These are phyloP conservation scores for Chiroxiphia lanceolata DNA, from an alignment of 2,797 vertebrate species.

Conservation along the genomic window DNA sequence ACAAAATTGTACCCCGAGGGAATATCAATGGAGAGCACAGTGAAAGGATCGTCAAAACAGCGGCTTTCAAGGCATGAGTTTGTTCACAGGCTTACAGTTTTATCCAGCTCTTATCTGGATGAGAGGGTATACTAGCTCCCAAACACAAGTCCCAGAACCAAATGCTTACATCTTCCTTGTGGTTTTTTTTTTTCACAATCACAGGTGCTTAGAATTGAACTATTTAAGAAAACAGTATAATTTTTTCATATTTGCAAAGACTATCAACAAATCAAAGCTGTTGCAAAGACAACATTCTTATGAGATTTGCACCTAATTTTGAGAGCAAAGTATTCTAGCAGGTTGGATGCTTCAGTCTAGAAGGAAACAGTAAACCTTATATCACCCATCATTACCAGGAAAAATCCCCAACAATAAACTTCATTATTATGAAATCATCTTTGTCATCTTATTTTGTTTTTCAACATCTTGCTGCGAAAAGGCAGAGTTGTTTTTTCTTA, in stretches of 20 bases:
- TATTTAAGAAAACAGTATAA: not conserved
- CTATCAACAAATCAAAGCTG: not conserved
- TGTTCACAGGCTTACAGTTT: not conserved
- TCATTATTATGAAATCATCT: not conserved
- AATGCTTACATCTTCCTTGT: not conserved
- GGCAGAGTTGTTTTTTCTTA: not conserved
- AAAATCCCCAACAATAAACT: not conserved
- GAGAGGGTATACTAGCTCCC: not conserved
- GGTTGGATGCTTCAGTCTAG: not conserved
- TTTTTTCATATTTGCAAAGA: not conserved
- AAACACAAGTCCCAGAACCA: not conserved
- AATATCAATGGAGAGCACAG: not conserved
- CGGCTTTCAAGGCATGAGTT: not conserved
- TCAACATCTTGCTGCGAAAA: not conserved
- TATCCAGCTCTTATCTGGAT: not conserved
- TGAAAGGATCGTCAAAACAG: not conserved
- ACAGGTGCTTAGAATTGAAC: not conserved
- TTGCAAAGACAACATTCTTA: not conserved
- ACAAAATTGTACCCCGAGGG: not conserved
- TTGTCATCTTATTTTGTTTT: not conserved
- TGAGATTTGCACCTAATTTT: not conserved
- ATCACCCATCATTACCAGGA: not conserved
- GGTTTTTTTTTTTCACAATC: not conserved
- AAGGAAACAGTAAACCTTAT: not conserved
- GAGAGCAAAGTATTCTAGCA: not conserved